Evolutionary conservation across 2,797 vertebrate species (phyloP), one percentile per base, ranked within the genome.

Genomic region (Melanotaenia parkinsoni): DNA sequence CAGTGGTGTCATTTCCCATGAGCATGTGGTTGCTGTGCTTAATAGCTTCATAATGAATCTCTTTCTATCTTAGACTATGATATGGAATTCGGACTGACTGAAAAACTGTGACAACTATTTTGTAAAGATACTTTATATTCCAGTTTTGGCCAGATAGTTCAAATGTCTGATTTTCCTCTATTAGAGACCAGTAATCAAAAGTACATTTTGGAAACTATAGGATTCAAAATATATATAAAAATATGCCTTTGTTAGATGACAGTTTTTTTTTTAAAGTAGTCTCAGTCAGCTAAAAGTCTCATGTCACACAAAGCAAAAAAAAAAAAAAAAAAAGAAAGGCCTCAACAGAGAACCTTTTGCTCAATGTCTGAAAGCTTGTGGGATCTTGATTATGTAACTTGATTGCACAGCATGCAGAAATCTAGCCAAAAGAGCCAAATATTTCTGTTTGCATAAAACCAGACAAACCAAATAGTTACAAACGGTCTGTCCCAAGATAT

Each of bases 1-100:
- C 71, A 74, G 68, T 57, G 33, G 45, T 70, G 65, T 77, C 51
- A 66, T 74, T 86, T 83, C 62, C 69, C 79, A 61, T 64, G 70
- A 70, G 72, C 50, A 12, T 58, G 76, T 58, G 66, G 77, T 73
- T 64, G 45, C 43, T 63, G 24, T 60, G 56, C 72, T 67, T 40
- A 13, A 33, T 9, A 7, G 40, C 45, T 50, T 18, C 0, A 26
- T 1, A 1, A 53, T 30, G 35, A 66, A 56, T 30, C 51, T 13
- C 35, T 51, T 59, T 33, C 30, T 26, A 35, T 11, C 2, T 1
- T 50, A 47, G 13, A 58, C 30, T 26, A 30, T 28, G 3, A 32
- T 32, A 18, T 57, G 54, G 28, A 57, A 57, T 57, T 4, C 9
- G 3, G 54, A 18, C 13, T 56, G 53, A 56, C 26, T 56, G 14